A percentile compares a stretch with the other conserved stretches of the same genome.
Conservation (phyloP, 2,797 vertebrate genomes). For the Melanotaenia parkinsoni region DNA sequence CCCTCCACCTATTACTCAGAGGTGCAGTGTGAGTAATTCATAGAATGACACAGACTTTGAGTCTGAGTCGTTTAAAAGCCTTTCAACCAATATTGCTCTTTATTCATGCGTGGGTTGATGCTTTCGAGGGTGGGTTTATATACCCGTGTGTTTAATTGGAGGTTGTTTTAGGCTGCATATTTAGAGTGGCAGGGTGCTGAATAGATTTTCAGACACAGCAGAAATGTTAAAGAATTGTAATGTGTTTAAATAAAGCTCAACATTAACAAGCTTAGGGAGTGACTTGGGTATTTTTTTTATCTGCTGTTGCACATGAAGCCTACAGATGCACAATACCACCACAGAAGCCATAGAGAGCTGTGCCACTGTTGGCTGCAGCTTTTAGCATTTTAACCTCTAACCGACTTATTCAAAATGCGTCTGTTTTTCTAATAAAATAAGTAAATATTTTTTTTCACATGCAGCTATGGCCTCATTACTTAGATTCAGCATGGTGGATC, state of each 20-base stretch:
- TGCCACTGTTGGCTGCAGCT: not conserved
- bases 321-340: not conserved
- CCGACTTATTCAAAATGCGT: not conserved
- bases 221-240: not conserved
- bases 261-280: not conserved
- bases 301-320: not conserved
- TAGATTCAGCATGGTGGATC: not conserved
- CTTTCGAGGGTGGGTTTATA: constrained; percentile 6
- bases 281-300: not conserved
- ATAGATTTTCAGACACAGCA: not conserved
- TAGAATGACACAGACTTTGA: constrained; percentile 35
- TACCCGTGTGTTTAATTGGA: not conserved
- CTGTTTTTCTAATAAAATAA: not conserved
- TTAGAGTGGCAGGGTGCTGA: constrained; percentile 30
- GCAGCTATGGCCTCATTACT: not conserved
- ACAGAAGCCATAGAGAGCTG: not conserved
- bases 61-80: constrained; percentile 15
- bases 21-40: constrained; percentile 43
- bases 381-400: not conserved
- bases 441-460: not conserved
- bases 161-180: constrained; percentile 13
- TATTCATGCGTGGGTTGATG: constrained; percentile 26
- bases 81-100: constrained; percentile 10
- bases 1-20: constrained; percentile 50
- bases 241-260: constrained; percentile 5